Evolutionary conservation across 2,888 invertebrate species (phyloP).

Genomic region (Epirrita christyi): DNA sequence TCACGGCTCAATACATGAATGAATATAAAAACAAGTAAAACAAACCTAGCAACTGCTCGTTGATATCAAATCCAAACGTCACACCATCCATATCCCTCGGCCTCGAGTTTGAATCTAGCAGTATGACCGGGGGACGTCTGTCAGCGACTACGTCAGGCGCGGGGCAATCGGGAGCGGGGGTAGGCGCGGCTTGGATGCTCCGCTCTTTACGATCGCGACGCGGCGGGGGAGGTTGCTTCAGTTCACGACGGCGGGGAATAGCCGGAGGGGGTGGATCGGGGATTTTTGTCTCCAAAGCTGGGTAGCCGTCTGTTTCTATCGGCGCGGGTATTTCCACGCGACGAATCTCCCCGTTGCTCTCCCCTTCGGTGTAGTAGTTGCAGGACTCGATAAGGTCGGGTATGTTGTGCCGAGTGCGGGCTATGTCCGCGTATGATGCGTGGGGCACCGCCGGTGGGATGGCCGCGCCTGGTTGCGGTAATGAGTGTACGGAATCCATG

Average conservation of each 20-base stretch:
- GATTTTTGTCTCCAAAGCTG: constrained; percentile 38
- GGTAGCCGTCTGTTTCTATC: constrained; percentile 44
- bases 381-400: constrained; percentile 82
- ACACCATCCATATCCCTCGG: constrained; percentile 86
- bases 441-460: constrained; percentile 85
- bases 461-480: constrained; percentile 79
- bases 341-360: constrained; percentile 34
- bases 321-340: constrained; percentile 33
- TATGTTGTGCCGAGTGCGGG: constrained; percentile 83
- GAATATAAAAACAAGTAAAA: no score
- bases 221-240: constrained; percentile 41
- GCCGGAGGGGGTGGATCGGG: constrained; percentile 36
- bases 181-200: constrained; percentile 33
- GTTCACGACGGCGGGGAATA: constrained; percentile 33
- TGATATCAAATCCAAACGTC: constrained; percentile 92
- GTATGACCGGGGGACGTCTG: constrained; percentile 89
- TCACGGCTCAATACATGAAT: no score
- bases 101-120: constrained; percentile 86
- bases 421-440: constrained; percentile 93
- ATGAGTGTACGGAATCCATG: constrained; percentile 93
- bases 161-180: constrained; percentile 65
- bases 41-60: constrained; percentile 87
- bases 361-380: constrained; percentile 76
- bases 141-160: constrained; percentile 75
- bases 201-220: constrained; percentile 33